Percentiles rank a stretch among this genome's conserved stretches.
These are phyloP conservation scores for Cichladusa arquata DNA, from an alignment of 2,113 vertebrate genomes.

Conservation along the genomic window DNA sequence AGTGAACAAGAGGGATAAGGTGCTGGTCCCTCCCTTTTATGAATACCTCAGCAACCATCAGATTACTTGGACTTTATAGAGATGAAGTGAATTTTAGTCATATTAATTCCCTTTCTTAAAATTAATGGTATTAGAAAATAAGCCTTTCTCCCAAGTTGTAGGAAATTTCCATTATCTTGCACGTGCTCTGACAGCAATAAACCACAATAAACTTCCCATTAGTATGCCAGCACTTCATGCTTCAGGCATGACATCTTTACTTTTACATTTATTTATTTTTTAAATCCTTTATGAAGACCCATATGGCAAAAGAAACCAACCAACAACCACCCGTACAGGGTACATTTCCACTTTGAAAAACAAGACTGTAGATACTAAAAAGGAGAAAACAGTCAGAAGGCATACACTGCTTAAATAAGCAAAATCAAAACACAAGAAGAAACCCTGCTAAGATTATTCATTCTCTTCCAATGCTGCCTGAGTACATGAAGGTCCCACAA, in stretches of 20 bases:
- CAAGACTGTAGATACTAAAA: not conserved
- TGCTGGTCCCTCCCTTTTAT: not conserved
- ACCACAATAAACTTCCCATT: constrained; percentile 19
- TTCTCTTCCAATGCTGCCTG: not conserved
- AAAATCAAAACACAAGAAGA: not conserved
- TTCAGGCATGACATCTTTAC: constrained; percentile 24
- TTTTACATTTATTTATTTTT: constrained; percentile 23
- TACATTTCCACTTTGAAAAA: not conserved
- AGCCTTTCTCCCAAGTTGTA: not conserved
- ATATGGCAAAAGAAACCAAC: not conserved
- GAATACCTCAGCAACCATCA: not conserved
- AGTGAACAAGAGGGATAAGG: not conserved
- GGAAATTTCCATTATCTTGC: constrained; percentile 22
- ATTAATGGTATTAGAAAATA: not conserved
- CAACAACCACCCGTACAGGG: not conserved
- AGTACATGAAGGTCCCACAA: not conserved
- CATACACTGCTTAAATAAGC: not conserved
- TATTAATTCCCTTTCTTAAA: not conserved
- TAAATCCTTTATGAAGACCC: not conserved
- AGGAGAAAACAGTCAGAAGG: not conserved
- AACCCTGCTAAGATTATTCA: not conserved
- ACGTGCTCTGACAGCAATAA: constrained; percentile 5
- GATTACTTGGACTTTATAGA: not conserved
- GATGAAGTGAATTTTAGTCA: not conserved
- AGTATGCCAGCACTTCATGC: not conserved